Percentiles rank a stretch among this genome's conserved stretches.
Evolutionary conservation across 92 coral and sea anemone species (phyloP).

Genomic region (Porites rus): DNA sequence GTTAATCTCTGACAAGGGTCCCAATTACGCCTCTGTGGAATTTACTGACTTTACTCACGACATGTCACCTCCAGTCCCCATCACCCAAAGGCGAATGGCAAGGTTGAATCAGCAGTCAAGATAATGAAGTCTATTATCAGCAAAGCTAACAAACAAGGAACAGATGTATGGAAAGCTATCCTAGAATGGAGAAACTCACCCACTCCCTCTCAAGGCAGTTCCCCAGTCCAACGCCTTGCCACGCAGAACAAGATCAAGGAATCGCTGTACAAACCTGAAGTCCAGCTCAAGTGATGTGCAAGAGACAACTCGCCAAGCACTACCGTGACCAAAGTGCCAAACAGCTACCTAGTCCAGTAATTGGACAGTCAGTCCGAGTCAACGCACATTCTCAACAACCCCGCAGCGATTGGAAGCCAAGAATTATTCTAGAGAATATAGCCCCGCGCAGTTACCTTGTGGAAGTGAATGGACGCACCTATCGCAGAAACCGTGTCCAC

Average conservation of each 20-base stretch:
- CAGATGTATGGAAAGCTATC: too few species aligned
- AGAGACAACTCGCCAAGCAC: conserved; percentile 11
- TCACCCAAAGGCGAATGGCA: conserved; percentile 33
- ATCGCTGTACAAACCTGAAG: too few species aligned
- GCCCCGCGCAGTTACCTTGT: conserved; percentile 60
- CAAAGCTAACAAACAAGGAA: too few species aligned
- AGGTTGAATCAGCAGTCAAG: too few species aligned
- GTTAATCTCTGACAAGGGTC: conserved; percentile 51
- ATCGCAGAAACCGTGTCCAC: conserved; percentile 52
- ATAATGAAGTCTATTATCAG: too few species aligned
- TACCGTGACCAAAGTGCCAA: conserved; percentile 53
- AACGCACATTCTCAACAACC: conserved; percentile 2
- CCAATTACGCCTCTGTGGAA: too few species aligned
- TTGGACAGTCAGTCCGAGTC: conserved; percentile 33
- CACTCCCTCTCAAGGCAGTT: too few species aligned
- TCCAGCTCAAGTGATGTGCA: too few species aligned
- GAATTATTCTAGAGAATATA: conserved; percentile 44
- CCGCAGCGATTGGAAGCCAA: neutral
- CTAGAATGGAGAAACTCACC: too few species aligned
- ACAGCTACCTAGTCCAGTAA: conserved; percentile 30
- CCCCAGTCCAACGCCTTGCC: too few species aligned
- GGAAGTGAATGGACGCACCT: conserved; percentile 44
- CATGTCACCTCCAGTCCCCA: conserved; percentile 60
- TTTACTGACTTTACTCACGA: conserved; percentile 9
- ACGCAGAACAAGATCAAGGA: too few species aligned